A percentile compares a stretch with the other conserved stretches of the same genome.
Evolutionary conservation across 2,797 vertebrate genomes (phyloP).

Genomic region (Platalea minor): DNA sequence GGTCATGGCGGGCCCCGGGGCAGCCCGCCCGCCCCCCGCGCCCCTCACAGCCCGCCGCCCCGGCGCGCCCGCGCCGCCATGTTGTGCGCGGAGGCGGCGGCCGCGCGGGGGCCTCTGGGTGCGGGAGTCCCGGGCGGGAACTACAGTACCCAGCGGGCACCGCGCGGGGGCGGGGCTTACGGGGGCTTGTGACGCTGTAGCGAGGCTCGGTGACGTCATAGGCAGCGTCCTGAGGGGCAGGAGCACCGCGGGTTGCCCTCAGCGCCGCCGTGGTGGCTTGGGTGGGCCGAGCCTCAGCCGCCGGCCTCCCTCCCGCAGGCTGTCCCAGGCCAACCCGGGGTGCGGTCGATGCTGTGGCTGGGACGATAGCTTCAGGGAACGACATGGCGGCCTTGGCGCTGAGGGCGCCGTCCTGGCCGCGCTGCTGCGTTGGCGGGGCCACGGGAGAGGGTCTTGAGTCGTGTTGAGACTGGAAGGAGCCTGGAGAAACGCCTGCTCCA

Average conservation of each 20-base stretch:
- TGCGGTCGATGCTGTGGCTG: background rate
- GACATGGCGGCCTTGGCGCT: accelerated
- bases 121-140: background rate
- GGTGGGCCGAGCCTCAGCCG: too few species aligned
- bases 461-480: background rate
- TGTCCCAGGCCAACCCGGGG: too few species aligned
- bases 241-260: too few species aligned
- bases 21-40: background rate
- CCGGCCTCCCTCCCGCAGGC: background rate
- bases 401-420: background rate
- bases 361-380: too few species aligned
- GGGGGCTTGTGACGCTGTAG: accelerated
- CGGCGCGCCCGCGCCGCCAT: constrained; percentile 34
- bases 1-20: constrained; percentile 69
- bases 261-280: too few species aligned
- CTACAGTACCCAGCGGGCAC: constrained; percentile 7
- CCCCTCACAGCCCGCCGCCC: background rate
- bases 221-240: too few species aligned
- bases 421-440: background rate
- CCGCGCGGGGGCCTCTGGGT: background rate
- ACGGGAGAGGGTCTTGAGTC: accelerated
- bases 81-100: background rate
- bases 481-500: background rate
- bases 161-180: background rate
- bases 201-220: background rate